These are phyloP conservation scores for Zaprionus gabonicus DNA, from an alignment of 1,140 invertebrate species.

Conservation along the genomic window DNA sequence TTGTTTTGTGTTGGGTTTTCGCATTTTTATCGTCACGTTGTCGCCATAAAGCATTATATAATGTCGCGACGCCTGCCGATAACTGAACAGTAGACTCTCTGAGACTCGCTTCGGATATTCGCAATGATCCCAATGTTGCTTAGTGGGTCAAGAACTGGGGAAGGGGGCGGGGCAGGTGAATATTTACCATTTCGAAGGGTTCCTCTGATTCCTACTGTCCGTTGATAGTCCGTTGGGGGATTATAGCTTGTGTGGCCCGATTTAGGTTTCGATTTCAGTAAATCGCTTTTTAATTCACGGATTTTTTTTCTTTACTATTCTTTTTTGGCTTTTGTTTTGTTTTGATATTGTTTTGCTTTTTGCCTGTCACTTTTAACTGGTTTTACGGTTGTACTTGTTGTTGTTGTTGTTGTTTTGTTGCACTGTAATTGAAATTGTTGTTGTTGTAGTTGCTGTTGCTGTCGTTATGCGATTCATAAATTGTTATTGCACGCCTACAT, in stretches of 20 bases:
- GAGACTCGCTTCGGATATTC: background rate
- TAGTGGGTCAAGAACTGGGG: conserved; percentile 73
- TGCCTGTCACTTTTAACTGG: conserved; percentile 80
- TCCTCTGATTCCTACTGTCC: background rate
- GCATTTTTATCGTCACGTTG: conserved; percentile 71
- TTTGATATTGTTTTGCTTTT: conserved; percentile 59
- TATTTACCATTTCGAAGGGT: conserved; percentile 48
- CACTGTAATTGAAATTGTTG: conserved; percentile 78
- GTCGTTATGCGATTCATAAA: background rate
- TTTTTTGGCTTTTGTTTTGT: conserved; percentile 23
- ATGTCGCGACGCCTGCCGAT: conserved; percentile 40
- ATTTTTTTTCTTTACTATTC: conserved; percentile 16
- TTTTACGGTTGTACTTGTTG: conserved; percentile 51
- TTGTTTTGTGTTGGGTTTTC: conserved; percentile 19
- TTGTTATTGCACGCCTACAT: conserved; percentile 1
- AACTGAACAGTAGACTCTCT: background rate
- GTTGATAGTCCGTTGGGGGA: conserved; percentile 16
- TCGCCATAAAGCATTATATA: conserved; percentile 67
- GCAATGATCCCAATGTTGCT: conserved; percentile 36
- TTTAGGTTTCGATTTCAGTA: conserved; percentile 37
- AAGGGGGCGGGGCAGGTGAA: background rate
- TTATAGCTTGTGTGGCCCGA: conserved; percentile 6
- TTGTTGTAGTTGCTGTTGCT: conserved; percentile 52
- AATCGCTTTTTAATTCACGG: conserved; percentile 52
- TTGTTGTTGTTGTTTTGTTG: conserved; percentile 57